Conservation (phyloP, 1,140 invertebrate genomes). For the Trachymyrmex cornetzi region DNA sequence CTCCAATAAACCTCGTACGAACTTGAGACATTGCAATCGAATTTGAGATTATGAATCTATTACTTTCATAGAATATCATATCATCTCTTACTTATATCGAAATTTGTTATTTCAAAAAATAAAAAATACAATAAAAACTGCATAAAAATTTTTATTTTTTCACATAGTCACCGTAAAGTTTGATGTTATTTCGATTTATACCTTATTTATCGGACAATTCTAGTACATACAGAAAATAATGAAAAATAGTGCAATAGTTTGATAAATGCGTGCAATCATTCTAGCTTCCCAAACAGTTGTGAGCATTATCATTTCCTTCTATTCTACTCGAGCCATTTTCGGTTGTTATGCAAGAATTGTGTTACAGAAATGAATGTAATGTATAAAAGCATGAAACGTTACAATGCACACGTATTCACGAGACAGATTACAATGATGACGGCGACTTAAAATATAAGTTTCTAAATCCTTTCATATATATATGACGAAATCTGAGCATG, state of each 20-base stretch:
- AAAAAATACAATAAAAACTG: neutral
- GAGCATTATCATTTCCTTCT: neutral
- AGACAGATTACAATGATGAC: constrained; percentile 27
- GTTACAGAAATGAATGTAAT: constrained; percentile 14
- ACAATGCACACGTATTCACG: constrained; percentile 14
- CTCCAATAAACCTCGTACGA: neutral
- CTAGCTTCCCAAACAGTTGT: constrained; percentile 4
- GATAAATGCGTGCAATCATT: constrained; percentile 41
- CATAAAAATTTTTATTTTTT: neutral
- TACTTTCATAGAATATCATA: too few species aligned
- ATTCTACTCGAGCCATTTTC: neutral
- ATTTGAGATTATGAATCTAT: too few species aligned
- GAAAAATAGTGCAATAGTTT: constrained; percentile 49
- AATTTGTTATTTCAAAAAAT: neutral
- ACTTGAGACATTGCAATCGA: neutral
- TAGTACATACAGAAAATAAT: constrained; percentile 36
- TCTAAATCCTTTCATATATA: constrained; percentile 21
- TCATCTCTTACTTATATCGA: neutral
- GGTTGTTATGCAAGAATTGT: constrained; percentile 59
- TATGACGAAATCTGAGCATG: constrained; percentile 18
- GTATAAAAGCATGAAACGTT: constrained; percentile 23
- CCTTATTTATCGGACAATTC: constrained; percentile 2
- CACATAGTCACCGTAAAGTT: neutral
- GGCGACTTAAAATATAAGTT: constrained; percentile 13
- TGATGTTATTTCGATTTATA: neutral